phyloP scores from a whole-genome alignment of 2,797 vertebrate species.

The Gephyroberyx darwinii region DNA sequence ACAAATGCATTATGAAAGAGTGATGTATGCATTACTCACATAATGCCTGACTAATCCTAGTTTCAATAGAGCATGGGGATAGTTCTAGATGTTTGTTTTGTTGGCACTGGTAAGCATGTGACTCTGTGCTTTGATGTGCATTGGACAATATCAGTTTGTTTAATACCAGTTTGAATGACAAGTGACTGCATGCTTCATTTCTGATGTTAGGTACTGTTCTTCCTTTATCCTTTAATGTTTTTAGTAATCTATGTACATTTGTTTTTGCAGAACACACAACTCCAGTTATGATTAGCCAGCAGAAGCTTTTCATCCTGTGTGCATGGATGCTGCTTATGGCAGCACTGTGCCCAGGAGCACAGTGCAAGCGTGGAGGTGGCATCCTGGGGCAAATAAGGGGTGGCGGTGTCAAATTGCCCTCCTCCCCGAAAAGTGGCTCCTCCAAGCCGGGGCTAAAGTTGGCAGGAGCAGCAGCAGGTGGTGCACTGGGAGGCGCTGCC shows the following conservation, averaged over 20 bases:
- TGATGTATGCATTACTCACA: slow-evolving; percentile 41
- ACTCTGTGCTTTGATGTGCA: slow-evolving; percentile 51
- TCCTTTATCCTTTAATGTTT: not conserved
- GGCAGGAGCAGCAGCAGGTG: slow-evolving; percentile 78
- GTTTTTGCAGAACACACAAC: slow-evolving; percentile 47
- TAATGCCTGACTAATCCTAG: slow-evolving; percentile 52
- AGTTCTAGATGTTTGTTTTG: slow-evolving; percentile 71
- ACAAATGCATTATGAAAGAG: slow-evolving; percentile 19
- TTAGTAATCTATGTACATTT: not conserved
- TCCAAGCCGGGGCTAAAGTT: slow-evolving; percentile 76
- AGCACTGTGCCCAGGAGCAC: slow-evolving; percentile 64
- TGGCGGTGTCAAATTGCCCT: slow-evolving; percentile 31
- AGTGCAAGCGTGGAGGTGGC: slow-evolving; percentile 61
- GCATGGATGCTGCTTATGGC: slow-evolving; percentile 71
- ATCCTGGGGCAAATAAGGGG: slow-evolving; percentile 58
- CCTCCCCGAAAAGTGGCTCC: slow-evolving; percentile 59
- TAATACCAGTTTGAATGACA: slow-evolving; percentile 46
- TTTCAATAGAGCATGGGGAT: slow-evolving; percentile 56
- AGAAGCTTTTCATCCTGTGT: slow-evolving; percentile 73
- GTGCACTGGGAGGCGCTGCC: slow-evolving; percentile 76
- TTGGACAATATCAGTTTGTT: slow-evolving; percentile 59
- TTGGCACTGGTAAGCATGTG: slow-evolving; percentile 53
- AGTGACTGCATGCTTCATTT: not conserved
- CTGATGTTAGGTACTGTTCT: not conserved
- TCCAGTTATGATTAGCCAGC: slow-evolving; percentile 59